Evolutionary conservation across 2,888 invertebrate species (phyloP), one percentile per base, ranked within the genome.

Genomic region (Pterostichus madidus): DNA sequence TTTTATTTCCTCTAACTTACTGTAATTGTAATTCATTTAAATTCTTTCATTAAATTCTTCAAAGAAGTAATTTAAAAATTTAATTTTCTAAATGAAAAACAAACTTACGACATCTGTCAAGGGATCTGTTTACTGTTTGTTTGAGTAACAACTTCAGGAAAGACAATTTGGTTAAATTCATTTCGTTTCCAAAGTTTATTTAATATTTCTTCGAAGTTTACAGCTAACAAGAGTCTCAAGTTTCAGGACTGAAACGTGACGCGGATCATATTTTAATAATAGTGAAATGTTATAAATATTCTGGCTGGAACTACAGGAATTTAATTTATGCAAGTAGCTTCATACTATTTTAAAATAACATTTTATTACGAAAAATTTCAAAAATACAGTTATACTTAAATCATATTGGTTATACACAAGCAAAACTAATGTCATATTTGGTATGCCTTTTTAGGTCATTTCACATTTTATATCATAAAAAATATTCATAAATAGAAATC

Each of bases 91-190:
- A 59, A 59, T 59, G 59, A 59, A 59, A 59, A 31, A 11, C 24
- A 59, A 59, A 31, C 31, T 59, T 59, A 39, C 39, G 24, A 24
- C 2, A 24, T 24, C 24, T 24, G 24, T 24, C 24, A 3, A 24
- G 13, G 53, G 53, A 17, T 56, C 0, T 59, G 59, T 59, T 59
- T 59, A 59, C 59, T 39, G 59, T 15, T 39, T 39, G 39, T 59
- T 13, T n/a, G 53, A 8, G 6, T 59, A 24, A 59, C 59, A 31
- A 59, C 24, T 24, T 59, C 4, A 11, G 59, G 31, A 56, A 31
- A 11, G 59, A 59, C 11, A 59, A 59, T 59, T 59, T 59, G 5
- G 59, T 31, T 59, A 59, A 59, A 59, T 59, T 59, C 31, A 59
- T 59, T 59, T 59, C 59, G 7, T 59, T 11, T 59, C 8, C 31